These are phyloP conservation scores for Tympanoctomys barrerae DNA, from an alignment of 2,797 vertebrate genomes.

Conservation along the genomic window DNA sequence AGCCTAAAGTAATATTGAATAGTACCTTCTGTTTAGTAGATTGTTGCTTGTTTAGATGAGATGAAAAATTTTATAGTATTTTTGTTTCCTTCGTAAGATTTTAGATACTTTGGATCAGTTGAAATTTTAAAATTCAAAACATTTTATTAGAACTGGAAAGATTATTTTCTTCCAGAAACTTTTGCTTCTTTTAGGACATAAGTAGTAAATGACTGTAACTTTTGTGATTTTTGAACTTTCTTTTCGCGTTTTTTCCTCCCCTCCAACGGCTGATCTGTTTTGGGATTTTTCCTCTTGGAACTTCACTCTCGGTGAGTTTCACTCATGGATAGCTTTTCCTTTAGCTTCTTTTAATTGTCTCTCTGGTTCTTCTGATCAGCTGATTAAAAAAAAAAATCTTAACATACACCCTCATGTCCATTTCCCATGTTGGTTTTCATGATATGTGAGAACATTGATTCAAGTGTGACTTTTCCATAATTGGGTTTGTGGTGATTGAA, in stretches of 20 bases:
- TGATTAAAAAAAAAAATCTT: background rate
- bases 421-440: background rate
- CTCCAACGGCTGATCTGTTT: background rate
- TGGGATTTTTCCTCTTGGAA: background rate
- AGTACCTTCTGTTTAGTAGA: background rate
- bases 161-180: background rate
- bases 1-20: slow-evolving; percentile 24
- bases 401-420: background rate
- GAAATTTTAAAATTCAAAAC: background rate
- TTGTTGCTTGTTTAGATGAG: slow-evolving; percentile 22
- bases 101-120: background rate
- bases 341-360: background rate
- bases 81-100: slow-evolving; percentile 40
- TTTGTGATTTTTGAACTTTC: background rate
- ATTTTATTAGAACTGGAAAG: background rate
- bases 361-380: background rate
- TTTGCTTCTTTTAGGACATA: background rate
- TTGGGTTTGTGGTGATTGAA: background rate
- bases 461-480: background rate
- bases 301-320: background rate
- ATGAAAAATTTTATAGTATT: background rate
- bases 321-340: background rate
- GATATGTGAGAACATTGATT: background rate
- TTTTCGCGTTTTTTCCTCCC: background rate
- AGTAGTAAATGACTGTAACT: background rate